Percentiles rank a stretch among this genome's conserved stretches.
These are phyloP conservation scores for Dendronephthya gigantea DNA, from an alignment of 64 coral and sea anemone genomes.

Conservation along the genomic window DNA sequence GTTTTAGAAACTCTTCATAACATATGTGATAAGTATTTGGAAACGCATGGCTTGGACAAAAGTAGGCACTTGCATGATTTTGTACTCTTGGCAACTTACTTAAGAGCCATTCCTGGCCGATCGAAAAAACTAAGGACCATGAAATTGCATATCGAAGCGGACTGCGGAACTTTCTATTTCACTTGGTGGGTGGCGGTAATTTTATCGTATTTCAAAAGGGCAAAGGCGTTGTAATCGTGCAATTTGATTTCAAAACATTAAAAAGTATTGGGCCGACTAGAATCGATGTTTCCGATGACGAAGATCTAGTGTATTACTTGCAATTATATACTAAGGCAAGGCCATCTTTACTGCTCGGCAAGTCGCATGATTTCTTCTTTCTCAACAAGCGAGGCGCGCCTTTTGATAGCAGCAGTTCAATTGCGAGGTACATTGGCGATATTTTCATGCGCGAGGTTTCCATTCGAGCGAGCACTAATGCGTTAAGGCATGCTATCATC, in stretches of 20 bases:
- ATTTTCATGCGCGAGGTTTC: not conserved
- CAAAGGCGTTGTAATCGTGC: not conserved
- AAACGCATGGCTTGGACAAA: not conserved
- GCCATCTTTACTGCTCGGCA: not conserved
- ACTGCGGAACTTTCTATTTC: not conserved
- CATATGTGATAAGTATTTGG: not conserved
- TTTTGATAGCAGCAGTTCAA: not conserved
- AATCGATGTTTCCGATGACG: not conserved
- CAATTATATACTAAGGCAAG: not conserved
- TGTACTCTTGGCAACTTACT: not conserved
- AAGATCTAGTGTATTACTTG: not conserved
- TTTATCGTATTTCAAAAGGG: not conserved
- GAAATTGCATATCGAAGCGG: not conserved
- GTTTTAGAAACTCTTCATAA: not conserved
- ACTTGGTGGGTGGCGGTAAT: not conserved
- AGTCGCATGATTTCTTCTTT: slow-evolving; percentile 2
- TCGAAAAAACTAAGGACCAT: not conserved
- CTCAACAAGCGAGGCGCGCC: not conserved
- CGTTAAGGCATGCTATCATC: not conserved
- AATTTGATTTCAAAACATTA: not conserved
- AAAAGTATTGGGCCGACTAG: not conserved
- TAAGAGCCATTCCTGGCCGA: not conserved
- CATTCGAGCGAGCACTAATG: not conserved
- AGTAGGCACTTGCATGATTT: not conserved
- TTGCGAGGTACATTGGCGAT: not conserved